Conservation (phyloP, 2,113 vertebrate genomes). For the Porphyrio hochstetteri region DNA sequence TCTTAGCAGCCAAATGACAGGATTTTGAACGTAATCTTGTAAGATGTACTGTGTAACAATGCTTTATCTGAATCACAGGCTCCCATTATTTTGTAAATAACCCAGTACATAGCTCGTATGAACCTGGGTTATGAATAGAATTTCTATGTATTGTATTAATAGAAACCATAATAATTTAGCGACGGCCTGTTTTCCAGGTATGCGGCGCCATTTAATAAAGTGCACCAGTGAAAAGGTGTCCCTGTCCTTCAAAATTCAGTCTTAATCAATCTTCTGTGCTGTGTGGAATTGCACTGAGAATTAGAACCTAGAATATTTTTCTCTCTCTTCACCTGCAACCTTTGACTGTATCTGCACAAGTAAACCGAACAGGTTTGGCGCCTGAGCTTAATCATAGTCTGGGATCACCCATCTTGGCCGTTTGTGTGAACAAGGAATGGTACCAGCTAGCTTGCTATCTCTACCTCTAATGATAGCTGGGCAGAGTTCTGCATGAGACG, state of each 20-base stretch:
- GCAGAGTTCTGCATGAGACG: neutral
- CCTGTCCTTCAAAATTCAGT: neutral
- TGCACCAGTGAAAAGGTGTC: neutral
- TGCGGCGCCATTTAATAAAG: neutral
- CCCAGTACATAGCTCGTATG: neutral
- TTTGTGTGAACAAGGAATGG: neutral
- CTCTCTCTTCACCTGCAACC: neutral
- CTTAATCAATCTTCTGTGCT: neutral
- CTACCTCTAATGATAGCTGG: neutral
- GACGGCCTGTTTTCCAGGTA: neutral
- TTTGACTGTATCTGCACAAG: neutral
- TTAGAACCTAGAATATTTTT: neutral
- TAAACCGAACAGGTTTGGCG: neutral
- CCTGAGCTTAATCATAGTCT: neutral
- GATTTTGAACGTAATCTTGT: neutral
- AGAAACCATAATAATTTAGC: neutral
- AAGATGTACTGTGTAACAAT: neutral
- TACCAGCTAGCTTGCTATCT: neutral
- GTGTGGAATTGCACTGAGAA: neutral
- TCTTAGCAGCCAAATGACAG: neutral
- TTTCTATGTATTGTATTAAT: neutral
- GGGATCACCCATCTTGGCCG: neutral
- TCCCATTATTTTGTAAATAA: neutral
- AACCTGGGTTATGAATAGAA: neutral
- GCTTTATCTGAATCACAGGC: neutral